Conservation (phyloP, 1,140 invertebrate species). For the Caenorhabditis latens region DNA sequence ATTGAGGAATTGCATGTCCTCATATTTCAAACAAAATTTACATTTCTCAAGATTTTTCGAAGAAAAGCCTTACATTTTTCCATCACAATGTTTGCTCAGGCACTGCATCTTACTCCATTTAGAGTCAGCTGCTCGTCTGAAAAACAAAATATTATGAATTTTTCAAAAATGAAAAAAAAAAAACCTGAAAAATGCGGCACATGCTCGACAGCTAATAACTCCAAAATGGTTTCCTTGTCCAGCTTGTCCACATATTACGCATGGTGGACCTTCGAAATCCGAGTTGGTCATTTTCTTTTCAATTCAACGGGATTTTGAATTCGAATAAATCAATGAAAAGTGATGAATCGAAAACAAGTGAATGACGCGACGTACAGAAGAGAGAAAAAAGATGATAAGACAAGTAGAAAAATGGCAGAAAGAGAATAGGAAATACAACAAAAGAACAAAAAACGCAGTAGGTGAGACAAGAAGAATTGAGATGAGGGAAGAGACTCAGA, state of each 20-base stretch:
- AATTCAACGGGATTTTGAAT: neutral
- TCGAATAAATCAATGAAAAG: neutral
- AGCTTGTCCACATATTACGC: neutral
- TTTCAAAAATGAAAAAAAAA: neutral
- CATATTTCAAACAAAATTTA: too few relatives aligned
- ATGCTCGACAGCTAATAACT: constrained; percentile 7
- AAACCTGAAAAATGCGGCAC: neutral
- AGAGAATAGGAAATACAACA: neutral
- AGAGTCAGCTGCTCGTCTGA: constrained; percentile 13
- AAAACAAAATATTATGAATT: neutral
- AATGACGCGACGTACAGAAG: neutral
- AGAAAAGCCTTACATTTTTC: neutral
- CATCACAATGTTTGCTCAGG: constrained; percentile 44
- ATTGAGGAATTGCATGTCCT: too few relatives aligned
- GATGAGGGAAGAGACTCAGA: neutral
- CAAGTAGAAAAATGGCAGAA: neutral
- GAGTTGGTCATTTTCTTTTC: neutral
- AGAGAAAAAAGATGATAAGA: neutral
- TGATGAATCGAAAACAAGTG: neutral
- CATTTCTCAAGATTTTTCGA: neutral
- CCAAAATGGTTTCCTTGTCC: constrained; percentile 10
- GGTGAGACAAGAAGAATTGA: neutral
- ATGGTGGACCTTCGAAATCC: neutral
- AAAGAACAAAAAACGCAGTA: neutral
- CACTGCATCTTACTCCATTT: constrained; percentile 33